Conservation (phyloP, 2,888 invertebrate genomes). For the Apomyelois bistriatella region DNA sequence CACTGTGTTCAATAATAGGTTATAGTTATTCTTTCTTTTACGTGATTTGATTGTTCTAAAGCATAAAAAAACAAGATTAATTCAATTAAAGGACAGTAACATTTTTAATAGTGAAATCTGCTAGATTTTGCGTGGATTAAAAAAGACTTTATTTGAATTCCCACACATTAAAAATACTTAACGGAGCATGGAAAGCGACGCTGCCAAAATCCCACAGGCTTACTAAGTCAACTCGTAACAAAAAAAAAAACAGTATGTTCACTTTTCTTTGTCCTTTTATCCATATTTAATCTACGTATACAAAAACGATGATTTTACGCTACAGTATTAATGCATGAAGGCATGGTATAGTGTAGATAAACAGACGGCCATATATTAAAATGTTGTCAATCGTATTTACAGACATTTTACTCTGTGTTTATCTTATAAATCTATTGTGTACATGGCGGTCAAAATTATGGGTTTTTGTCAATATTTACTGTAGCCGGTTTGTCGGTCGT, state of each 20-base stretch:
- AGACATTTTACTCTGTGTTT: slow-evolving; percentile 78
- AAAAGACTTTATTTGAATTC: slow-evolving; percentile 36
- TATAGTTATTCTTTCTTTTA: too few relatives aligned
- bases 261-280: slow-evolving; percentile 70
- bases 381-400: slow-evolving; percentile 79
- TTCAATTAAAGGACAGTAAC: too few relatives aligned
- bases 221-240: slow-evolving; percentile 54
- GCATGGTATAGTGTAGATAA: slow-evolving; percentile 74
- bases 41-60: too few relatives aligned
- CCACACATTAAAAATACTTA: slow-evolving; percentile 50
- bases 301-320: slow-evolving; percentile 79
- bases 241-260: slow-evolving; percentile 61
- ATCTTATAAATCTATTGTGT: slow-evolving; percentile 79
- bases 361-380: slow-evolving; percentile 76
- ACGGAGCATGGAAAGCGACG: slow-evolving; percentile 45
- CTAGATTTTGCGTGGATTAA: slow-evolving; percentile 16
- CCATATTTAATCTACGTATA: slow-evolving; percentile 75
- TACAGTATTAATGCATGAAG: slow-evolving; percentile 77
- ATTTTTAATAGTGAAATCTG: too few relatives aligned
- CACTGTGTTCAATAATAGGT: too few relatives aligned
- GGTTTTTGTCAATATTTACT: slow-evolving; percentile 76
- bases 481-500: slow-evolving; percentile 63
- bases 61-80: too few relatives aligned
- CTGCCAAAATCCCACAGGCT: slow-evolving; percentile 61
- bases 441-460: slow-evolving; percentile 76